Evolutionary conservation across 1,140 invertebrate genomes (phyloP), one percentile per base, ranked within the genome.

Genomic region (Drosophila triauraria): DNA sequence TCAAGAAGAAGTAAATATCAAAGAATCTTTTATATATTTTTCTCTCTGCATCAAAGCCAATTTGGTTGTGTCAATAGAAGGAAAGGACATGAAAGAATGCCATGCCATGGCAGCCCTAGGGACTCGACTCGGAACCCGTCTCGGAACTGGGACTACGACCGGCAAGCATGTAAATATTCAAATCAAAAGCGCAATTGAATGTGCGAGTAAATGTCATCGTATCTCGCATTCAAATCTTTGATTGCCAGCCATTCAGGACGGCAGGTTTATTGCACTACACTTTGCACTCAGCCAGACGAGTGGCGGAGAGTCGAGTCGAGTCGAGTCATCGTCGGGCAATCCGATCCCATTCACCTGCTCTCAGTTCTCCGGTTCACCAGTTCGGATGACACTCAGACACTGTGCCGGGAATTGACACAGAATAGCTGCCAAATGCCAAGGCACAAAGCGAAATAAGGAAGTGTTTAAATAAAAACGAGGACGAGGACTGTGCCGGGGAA

Each of bases 181-280:
- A 88, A 88, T 88, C 78, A 88, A 88, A 88, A 88, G 84, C 84
- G 81, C 85, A 88, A 87, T 87, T 87, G 80, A 87, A 83, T 91
- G 82, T 86, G 82, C 82, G 80, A 86, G 83, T 87, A 90, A 91
- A 91, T 91, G 86, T 91, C 86, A 91, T 91, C 86, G 87, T 91
- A 91, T 91, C 87, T 91, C 50, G 77, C 87, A 91, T 91, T 91
- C 82, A 86, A 81, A 91, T 91, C 87, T 91, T 91, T 91, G 87
- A 91, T 91, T 91, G 87, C 87, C 82, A 91, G 75, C 80, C 84
- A 91, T 91, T 91, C 87, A 88, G 72, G 57, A 87, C 64, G 78
- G 75, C 69, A 79, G 76, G 85, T 88, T 88, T 88, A 88, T 88
- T 88, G 85, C 85, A 88, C 85, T 90, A 90, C 84, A 90, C 85